Evolutionary conservation across 1,140 invertebrate genomes (phyloP).

Genomic region (Solen grandis): DNA sequence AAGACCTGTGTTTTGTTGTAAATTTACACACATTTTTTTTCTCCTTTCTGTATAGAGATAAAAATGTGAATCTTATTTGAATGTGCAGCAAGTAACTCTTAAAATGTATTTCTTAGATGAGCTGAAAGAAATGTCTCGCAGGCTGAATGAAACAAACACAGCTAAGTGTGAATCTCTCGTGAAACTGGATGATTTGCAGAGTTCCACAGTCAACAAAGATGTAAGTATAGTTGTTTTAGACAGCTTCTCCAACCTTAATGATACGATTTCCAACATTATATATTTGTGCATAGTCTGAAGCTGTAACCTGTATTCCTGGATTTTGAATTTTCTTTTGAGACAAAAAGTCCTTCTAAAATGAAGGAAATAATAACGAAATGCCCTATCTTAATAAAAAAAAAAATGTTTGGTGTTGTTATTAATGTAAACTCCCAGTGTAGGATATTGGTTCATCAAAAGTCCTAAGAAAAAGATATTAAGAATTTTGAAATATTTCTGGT

Average conservation of each 20-base stretch:
- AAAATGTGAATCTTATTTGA: too few species aligned
- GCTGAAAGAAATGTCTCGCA: constrained; percentile 78
- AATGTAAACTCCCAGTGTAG: too few species aligned
- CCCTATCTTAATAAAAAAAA: too few species aligned
- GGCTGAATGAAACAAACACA: constrained; percentile 76
- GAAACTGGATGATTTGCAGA: constrained; percentile 89
- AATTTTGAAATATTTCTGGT: neutral
- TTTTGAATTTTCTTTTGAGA: too few species aligned
- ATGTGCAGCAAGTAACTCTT: neutral
- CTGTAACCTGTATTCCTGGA: neutral
- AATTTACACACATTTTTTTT: too few species aligned
- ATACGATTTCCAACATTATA: neutral
- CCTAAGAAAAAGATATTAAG: neutral
- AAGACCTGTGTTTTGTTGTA: too few species aligned
- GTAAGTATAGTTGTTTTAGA: constrained; percentile 56
- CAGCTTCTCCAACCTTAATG: neutral
- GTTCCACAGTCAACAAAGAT: constrained; percentile 88
- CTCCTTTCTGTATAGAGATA: too few species aligned
- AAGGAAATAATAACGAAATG: too few species aligned
- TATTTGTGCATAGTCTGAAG: neutral
- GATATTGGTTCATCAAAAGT: neutral
- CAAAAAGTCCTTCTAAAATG: too few species aligned
- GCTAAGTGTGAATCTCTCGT: constrained; percentile 91
- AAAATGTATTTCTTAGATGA: constrained; percentile 75
- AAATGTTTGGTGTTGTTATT: too few species aligned